Evolutionary conservation across 1,140 invertebrate species (phyloP).

Genomic region (Euura saliciscinereae): DNA sequence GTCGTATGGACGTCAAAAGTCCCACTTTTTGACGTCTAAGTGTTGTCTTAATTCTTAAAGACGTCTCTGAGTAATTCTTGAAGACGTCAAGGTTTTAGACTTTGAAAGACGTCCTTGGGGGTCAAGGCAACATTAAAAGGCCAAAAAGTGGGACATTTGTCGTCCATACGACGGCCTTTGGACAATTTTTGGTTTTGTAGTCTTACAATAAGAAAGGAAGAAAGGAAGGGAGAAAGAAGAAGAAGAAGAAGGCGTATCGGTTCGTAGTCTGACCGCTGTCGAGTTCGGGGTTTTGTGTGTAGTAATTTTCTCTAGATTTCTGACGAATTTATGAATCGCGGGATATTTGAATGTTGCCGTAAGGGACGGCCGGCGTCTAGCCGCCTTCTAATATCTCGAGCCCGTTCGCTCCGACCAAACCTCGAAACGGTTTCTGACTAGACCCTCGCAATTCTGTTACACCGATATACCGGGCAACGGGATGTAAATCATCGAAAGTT

Average conservation of each 20-base stretch:
- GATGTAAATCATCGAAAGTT: constrained; percentile 52
- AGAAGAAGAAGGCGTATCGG: constrained; percentile 1
- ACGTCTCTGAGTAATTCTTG: too few relatives aligned
- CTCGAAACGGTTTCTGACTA: constrained; percentile 45
- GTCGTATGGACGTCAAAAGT: too few relatives aligned
- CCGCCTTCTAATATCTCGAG: constrained; percentile 33
- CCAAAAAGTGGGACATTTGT: background rate
- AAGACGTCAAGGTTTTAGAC: too few relatives aligned
- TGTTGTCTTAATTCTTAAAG: too few relatives aligned
- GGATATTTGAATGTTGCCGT: constrained; percentile 51
- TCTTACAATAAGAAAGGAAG: background rate
- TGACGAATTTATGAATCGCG: constrained; percentile 54
- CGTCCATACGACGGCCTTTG: background rate
- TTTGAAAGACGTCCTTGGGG: too few relatives aligned
- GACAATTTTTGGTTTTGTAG: background rate
- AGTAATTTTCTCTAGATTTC: constrained; percentile 41
- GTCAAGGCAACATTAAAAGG: too few relatives aligned
- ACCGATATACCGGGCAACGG: constrained; percentile 19
- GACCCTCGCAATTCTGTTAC: constrained; percentile 22
- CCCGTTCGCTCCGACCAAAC: background rate
- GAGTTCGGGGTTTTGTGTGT: background rate
- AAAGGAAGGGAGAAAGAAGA: background rate
- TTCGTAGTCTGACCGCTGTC: background rate
- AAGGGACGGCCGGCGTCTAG: constrained; percentile 47
- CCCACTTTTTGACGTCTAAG: too few relatives aligned